Percentiles rank a stretch among this genome's conserved stretches.
Conservation (phyloP, 2,113 vertebrate species). For the Martes martes region DNA sequence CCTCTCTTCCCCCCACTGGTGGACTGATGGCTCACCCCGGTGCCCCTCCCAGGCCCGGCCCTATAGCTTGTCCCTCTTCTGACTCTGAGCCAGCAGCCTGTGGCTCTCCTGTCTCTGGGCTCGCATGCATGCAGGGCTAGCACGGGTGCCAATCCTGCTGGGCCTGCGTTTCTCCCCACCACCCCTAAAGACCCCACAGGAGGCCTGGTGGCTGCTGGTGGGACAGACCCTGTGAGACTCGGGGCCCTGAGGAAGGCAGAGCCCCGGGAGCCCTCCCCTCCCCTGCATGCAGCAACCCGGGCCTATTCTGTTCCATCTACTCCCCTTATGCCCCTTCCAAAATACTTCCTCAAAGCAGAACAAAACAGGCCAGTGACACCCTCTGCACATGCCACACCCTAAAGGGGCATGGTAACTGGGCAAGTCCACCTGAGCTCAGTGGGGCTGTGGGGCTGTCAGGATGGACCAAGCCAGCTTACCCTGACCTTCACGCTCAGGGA, state of each 20-base stretch:
- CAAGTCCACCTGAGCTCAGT: background rate
- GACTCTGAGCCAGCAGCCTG: background rate
- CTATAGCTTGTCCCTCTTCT: background rate
- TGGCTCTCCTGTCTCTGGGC: background rate
- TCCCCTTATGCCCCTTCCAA: background rate
- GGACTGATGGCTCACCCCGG: background rate
- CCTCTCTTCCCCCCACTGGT: background rate
- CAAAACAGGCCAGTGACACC: background rate
- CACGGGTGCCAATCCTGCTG: background rate
- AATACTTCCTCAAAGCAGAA: background rate
- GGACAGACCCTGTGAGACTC: no score
- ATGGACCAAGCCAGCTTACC: background rate
- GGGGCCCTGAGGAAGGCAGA: background rate
- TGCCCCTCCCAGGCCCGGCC: background rate
- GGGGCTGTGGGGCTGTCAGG: background rate
- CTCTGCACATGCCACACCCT: accelerated
- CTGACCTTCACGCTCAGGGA: background rate
- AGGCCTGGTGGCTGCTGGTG: background rate
- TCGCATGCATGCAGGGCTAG: accelerated
- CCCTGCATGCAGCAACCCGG: accelerated
- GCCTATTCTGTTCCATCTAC: background rate
- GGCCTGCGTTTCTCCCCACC: background rate
- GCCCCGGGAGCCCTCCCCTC: background rate
- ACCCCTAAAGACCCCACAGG: accelerated
- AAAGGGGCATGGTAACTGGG: background rate